Base-by-base conservation (phyloP, 1,140 invertebrate genomes). In the Drosophila truncata region DNA sequence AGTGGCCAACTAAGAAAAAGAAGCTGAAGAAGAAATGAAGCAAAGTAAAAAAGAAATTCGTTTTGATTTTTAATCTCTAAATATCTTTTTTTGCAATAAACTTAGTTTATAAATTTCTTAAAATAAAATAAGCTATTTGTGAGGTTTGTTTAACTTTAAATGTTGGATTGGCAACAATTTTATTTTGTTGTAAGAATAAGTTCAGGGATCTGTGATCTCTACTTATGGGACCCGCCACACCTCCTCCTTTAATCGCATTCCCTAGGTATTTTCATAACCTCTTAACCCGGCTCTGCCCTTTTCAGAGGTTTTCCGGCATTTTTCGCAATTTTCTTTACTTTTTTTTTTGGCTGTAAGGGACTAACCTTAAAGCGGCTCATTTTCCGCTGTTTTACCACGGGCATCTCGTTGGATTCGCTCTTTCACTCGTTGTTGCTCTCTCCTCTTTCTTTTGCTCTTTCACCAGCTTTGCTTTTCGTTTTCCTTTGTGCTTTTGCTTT, bases 301-400 rank as follows among this genome's bases (percentile, higher is more conserved):
- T 27, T n/a, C 25, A 10, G 16, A 13, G 9, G 0, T 62, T 58
- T 49, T 27, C 37, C 25, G 20, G 8, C 8, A 20, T 52, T 47
- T 18, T 35, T 29, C 41, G 52, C 20, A 31, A 16, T 67, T 80
- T 59, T 33, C 9, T 50, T n/a, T n/a, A n/a, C n/a, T n/a, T n/a
- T n/a, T n/a, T 46, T 25, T 25, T 35, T 50, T 42, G 23, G 27
- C 23, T 67, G 46, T 63, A 29, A 23, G 50, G 44, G 42, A 87
- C 86, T 80, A 88, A 92, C 91, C 91, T 92, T 92, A 74, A 85
- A 92, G 58, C 91, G 91, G 78, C 91, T 91, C 81, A 92, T 92
- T 92, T 92, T 92, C 60, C 91, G 86, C 69, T 91, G 91, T 54
- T 92, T 92, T 78, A 92, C 81, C 46, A 92, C 75, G 44, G 91